Conservation (phyloP, 2,113 vertebrate species). For the Tonatia bakeri region DNA sequence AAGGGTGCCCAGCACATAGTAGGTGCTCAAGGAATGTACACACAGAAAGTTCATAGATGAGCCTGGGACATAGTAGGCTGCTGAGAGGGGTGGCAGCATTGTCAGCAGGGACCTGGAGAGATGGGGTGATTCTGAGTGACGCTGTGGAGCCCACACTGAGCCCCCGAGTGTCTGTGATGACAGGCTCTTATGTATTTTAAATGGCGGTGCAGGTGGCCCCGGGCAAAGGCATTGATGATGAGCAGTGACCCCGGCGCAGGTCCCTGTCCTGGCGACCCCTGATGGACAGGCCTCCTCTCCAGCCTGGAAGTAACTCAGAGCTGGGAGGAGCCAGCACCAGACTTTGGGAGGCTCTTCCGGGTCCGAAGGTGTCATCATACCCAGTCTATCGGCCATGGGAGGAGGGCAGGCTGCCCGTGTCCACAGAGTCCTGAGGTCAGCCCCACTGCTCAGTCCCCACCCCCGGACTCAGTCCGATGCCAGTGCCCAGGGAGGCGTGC, state of each 20-base stretch:
- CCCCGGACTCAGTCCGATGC: too few species aligned
- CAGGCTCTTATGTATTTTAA: too few species aligned
- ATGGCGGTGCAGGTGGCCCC: not conserved
- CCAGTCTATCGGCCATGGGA: fast-evolving
- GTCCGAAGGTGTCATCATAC: fast-evolving
- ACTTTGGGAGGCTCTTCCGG: not conserved
- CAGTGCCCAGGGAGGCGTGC: not conserved
- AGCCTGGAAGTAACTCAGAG: not conserved
- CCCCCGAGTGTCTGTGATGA: fast-evolving
- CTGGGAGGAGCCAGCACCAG: not conserved
- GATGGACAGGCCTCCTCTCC: not conserved
- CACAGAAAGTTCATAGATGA: fast-evolving
- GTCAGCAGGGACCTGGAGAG: not conserved
- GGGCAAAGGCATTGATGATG: not conserved
- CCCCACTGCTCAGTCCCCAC: not conserved
- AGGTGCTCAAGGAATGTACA: not conserved
- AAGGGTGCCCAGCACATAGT: too few species aligned
- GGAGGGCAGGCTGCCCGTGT: not conserved
- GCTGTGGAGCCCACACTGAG: not conserved
- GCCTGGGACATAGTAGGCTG: not conserved
- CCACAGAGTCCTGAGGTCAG: not conserved
- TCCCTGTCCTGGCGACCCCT: not conserved
- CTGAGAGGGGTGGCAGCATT: not conserved
- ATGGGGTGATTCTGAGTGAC: not conserved
- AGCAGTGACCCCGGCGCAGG: not conserved